Conservation (phyloP, 2,888 invertebrate genomes). For the Sarcophaga variegata region DNA sequence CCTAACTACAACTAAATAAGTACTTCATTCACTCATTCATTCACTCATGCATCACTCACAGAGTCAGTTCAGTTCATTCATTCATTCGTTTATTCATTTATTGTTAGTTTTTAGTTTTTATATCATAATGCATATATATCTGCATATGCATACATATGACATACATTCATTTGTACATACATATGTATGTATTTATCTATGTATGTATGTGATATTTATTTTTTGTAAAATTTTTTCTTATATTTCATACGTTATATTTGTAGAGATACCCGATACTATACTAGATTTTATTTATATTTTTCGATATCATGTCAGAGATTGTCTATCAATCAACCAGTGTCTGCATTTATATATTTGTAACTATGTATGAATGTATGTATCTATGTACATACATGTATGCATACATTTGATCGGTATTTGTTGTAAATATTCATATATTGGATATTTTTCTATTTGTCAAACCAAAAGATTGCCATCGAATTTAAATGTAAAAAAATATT, state of each 20-base stretch:
- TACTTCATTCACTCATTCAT: conserved; percentile 37
- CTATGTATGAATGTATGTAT: background rate
- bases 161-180: too few relatives aligned
- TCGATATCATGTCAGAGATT: conserved; percentile 60
- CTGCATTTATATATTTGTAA: conserved; percentile 12
- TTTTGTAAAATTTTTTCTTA: background rate
- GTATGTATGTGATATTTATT: background rate
- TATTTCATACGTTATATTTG: background rate
- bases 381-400: too few relatives aligned
- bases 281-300: conserved; percentile 23
- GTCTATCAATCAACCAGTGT: conserved; percentile 60
- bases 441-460: conserved; percentile 31
- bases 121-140: background rate
- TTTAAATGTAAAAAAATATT: background rate
- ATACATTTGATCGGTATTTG: conserved; percentile 17
- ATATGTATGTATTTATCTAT: too few relatives aligned
- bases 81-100: background rate
- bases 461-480: conserved; percentile 33
- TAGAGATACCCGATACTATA: background rate
- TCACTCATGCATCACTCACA: background rate
- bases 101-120: conserved; percentile 48
- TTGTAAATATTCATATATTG: conserved; percentile 33
- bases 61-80: background rate
- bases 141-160: too few relatives aligned
- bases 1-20: conserved; percentile 51